phyloP scores from a whole-genome alignment of 37 sponge, comb jelly and placozoan genomes.

The Theonella swinhoei region DNA sequence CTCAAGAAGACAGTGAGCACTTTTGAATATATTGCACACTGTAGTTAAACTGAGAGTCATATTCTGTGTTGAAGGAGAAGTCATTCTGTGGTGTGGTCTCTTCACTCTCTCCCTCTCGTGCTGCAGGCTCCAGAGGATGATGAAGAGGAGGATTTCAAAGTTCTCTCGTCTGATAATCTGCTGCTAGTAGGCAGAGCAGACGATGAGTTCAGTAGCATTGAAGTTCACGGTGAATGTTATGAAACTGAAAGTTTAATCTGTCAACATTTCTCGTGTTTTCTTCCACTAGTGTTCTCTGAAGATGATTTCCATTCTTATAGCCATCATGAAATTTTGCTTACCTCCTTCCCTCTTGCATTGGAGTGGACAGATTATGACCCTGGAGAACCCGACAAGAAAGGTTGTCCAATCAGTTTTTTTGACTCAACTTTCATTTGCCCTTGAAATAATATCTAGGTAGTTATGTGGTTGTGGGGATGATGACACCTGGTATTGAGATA shows the following conservation, averaged over 20 bases:
- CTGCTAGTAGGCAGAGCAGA: constrained; percentile 88
- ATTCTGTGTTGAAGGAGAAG: neutral
- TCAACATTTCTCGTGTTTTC: no score
- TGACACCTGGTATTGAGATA: constrained; percentile 90
- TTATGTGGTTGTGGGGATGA: constrained; percentile 84
- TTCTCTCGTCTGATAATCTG: constrained; percentile 84
- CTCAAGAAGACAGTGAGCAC: constrained; percentile 66
- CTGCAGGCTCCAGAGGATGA: constrained; percentile 44
- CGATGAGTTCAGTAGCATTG: constrained; percentile 90
- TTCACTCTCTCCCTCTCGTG: neutral
- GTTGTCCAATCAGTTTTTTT: constrained; percentile 17
- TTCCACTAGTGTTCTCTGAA: constrained; percentile 62
- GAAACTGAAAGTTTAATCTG: neutral
- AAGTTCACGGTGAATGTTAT: constrained; percentile 77
- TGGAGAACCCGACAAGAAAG: constrained; percentile 65
- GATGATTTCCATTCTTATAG: constrained; percentile 59
- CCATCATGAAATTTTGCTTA: constrained; percentile 91
- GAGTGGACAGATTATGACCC: constrained; percentile 94
- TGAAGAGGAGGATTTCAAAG: constrained; percentile 71
- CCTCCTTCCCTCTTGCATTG: constrained; percentile 83
- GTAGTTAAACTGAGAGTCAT: neutral
- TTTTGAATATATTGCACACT: neutral
- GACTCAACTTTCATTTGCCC: neutral
- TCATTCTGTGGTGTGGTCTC: neutral
- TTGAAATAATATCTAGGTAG: constrained; percentile 57